These are phyloP conservation scores for Orussus abietinus DNA, from an alignment of 1,140 invertebrate species.

Conservation along the genomic window DNA sequence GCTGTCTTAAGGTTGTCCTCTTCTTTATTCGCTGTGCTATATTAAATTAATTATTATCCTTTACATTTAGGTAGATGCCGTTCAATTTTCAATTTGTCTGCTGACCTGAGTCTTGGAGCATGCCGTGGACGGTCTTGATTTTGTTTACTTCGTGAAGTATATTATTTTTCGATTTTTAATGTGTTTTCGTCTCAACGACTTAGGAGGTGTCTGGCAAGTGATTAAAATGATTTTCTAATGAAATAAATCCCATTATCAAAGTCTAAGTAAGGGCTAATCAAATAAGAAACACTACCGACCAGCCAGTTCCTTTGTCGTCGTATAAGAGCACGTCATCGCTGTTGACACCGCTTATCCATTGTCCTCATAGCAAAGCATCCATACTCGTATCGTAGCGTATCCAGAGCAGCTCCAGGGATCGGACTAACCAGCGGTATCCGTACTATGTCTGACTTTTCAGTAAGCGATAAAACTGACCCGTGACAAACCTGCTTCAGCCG, in stretches of 20 bases:
- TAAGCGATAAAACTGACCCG: conserved; percentile 7
- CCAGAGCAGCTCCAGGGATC: conserved; percentile 1
- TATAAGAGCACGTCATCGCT: conserved; percentile 12
- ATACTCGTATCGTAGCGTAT: not conserved
- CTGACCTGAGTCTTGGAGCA: conserved; percentile 18
- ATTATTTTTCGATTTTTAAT: conserved; percentile 20
- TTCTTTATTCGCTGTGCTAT: conserved; percentile 3
- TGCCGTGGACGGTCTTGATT: conserved; percentile 14
- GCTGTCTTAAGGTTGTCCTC: conserved; percentile 5
- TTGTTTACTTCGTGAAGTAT: not conserved
- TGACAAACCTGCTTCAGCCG: conserved; percentile 10
- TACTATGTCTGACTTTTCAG: conserved; percentile 7
- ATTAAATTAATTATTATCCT: conserved; percentile 6
- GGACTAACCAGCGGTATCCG: conserved; percentile 7
- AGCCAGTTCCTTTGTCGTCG: not conserved
- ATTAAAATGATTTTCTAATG: not conserved
- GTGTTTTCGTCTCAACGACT: not conserved
- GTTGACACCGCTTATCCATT: conserved; percentile 1
- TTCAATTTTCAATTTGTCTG: conserved; percentile 17
- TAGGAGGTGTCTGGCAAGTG: not conserved
- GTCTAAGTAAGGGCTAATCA: conserved; percentile 10
- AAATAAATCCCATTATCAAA: conserved; percentile 9
- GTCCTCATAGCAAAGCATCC: not conserved
- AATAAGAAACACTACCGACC: conserved; percentile 2
- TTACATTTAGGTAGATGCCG: conserved; percentile 14